Evolutionary conservation across 1,140 invertebrate genomes (phyloP).

Genomic region (Metopolophium dirhodum): DNA sequence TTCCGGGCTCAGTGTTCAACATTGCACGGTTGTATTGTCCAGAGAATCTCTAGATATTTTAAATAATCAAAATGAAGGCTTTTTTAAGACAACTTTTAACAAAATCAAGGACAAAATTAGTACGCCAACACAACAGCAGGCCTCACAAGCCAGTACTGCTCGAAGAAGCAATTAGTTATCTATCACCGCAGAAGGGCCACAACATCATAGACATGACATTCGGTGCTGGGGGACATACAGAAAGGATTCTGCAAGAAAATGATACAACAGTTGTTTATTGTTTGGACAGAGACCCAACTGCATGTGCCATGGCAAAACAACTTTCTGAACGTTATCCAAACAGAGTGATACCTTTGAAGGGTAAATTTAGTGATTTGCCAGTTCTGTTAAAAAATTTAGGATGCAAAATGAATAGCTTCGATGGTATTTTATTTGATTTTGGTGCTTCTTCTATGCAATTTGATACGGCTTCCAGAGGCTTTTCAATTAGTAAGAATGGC

Average conservation of each 20-base stretch:
- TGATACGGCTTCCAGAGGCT: conserved; percentile 80
- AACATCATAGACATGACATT: conserved; percentile 89
- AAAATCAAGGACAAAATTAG: conserved; percentile 46
- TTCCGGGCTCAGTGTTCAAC: conserved; percentile 72
- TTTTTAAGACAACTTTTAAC: neutral
- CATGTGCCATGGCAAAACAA: conserved; percentile 72
- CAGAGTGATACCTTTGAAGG: conserved; percentile 78
- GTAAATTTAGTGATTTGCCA: conserved; percentile 87
- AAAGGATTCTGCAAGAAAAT: conserved; percentile 67
- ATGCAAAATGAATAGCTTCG: conserved; percentile 73
- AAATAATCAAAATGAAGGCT: neutral
- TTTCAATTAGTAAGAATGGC: conserved; percentile 82
- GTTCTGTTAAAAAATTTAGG: conserved; percentile 69
- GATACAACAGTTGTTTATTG: conserved; percentile 73
- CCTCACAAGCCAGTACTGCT: conserved; percentile 76
- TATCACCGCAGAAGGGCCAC: conserved; percentile 70
- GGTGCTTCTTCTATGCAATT: conserved; percentile 98
- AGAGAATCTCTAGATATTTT: conserved; percentile 70
- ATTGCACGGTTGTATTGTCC: conserved; percentile 75
- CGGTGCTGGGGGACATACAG: conserved; percentile 89
- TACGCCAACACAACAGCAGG: neutral
- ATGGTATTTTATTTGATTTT: conserved; percentile 91
- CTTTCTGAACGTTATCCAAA: conserved; percentile 72
- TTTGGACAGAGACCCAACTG: conserved; percentile 87
- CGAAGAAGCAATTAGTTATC: conserved; percentile 73